phyloP scores from a whole-genome alignment of 2,113 vertebrate species.

The Cryptotis parvus region DNA sequence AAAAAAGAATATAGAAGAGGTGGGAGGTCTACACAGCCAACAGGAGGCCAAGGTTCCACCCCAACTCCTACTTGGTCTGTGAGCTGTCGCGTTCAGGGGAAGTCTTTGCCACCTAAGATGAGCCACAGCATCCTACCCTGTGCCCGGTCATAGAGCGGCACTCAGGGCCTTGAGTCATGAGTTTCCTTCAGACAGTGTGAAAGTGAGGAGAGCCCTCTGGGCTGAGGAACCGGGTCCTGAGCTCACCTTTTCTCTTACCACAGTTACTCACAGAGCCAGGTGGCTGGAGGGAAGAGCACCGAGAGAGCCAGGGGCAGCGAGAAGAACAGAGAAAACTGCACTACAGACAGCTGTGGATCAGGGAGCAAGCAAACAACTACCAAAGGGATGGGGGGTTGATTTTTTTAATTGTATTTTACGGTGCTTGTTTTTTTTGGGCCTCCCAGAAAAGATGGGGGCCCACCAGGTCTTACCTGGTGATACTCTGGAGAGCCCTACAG shows the following conservation, averaged over 20 bases:
- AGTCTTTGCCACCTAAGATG: background rate
- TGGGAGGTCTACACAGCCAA: background rate
- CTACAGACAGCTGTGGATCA: background rate
- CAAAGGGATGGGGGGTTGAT: too few species aligned
- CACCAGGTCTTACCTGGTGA: too few species aligned
- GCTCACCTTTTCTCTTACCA: slow-evolving; percentile 34
- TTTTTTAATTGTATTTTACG: too few species aligned
- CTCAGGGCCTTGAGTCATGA: too few species aligned
- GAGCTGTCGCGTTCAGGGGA: background rate
- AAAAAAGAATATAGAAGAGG: background rate
- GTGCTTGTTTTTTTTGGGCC: too few species aligned
- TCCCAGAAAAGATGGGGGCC: too few species aligned
- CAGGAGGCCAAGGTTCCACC: background rate
- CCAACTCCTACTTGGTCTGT: background rate
- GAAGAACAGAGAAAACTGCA: slow-evolving; percentile 37
- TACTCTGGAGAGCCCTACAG: too few species aligned
- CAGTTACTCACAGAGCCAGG: slow-evolving; percentile 39
- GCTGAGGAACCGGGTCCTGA: background rate
- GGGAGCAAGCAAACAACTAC: too few species aligned
- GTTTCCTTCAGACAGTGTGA: slow-evolving; percentile 18
- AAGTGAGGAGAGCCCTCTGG: background rate
- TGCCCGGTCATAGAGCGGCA: background rate
- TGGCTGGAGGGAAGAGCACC: background rate
- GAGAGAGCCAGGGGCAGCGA: background rate
- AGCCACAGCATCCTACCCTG: background rate